Percentiles rank a stretch among this genome's conserved stretches.
Evolutionary conservation across 2,113 vertebrate genomes (phyloP).

Genomic region (Micromys minutus): DNA sequence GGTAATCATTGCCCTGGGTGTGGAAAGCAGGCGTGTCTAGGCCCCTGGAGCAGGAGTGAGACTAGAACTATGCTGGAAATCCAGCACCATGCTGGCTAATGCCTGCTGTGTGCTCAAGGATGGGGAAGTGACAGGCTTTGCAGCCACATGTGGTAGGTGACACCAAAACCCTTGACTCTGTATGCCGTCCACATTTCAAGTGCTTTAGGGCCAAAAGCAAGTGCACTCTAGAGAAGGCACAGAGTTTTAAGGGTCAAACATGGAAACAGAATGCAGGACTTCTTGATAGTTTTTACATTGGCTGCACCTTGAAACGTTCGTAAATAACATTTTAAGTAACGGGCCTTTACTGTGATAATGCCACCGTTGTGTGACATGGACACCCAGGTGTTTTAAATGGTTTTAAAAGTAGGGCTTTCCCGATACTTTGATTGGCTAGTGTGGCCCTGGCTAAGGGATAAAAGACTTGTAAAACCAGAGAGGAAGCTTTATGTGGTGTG

Average conservation of each 20-base stretch:
- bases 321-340: slow-evolving; percentile 29
- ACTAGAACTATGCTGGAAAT: background rate
- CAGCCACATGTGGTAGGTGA: background rate
- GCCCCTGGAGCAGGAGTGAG: accelerated
- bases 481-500: background rate
- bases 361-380: background rate
- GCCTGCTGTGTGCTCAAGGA: background rate
- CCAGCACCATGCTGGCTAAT: background rate
- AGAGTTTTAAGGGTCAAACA: background rate
- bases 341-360: background rate
- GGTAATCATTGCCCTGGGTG: background rate
- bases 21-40: background rate
- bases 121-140: background rate
- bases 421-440: background rate
- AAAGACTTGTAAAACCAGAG: background rate
- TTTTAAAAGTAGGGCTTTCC: background rate
- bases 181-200: accelerated
- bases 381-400: background rate
- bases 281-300: background rate
- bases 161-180: background rate
- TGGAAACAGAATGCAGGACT: background rate
- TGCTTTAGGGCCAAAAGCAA: background rate
- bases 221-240: background rate
- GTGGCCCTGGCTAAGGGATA: background rate
- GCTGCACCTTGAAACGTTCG: background rate